Evolutionary conservation across 2,888 invertebrate genomes (phyloP).

Genomic region (Actias luna): DNA sequence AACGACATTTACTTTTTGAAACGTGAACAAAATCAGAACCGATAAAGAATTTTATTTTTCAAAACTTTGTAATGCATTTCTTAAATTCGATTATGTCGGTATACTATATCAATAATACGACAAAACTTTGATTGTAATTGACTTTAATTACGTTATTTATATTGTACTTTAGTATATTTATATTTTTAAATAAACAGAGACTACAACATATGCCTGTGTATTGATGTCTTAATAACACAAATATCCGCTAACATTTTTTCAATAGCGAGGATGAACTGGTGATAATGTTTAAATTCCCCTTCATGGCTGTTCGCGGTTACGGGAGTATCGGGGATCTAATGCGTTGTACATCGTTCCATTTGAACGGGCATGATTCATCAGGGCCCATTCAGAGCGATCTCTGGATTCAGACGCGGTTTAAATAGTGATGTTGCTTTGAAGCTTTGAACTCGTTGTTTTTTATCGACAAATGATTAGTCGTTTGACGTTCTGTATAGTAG

Average conservation of each 20-base stretch:
- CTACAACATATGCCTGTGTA: not conserved
- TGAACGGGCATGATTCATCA: slow-evolving; percentile 75
- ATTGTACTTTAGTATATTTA: not conserved
- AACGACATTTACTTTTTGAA: slow-evolving; percentile 18
- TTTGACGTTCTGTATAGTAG: not conserved
- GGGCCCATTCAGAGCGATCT: slow-evolving; percentile 70
- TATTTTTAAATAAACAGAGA: not conserved
- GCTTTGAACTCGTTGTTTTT: slow-evolving; percentile 2
- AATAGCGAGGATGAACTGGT: slow-evolving; percentile 16
- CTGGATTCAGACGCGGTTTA: slow-evolving; percentile 63
- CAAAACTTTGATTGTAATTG: not conserved
- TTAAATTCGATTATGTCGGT: not conserved
- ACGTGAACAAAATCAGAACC: not conserved
- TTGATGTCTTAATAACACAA: not conserved
- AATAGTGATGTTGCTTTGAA: slow-evolving; percentile 43
- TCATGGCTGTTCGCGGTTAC: slow-evolving; percentile 35
- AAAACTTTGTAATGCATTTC: not conserved
- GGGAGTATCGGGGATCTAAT: slow-evolving; percentile 44
- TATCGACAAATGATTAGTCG: slow-evolving; percentile 18
- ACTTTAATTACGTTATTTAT: not conserved
- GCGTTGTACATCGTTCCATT: slow-evolving; percentile 60
- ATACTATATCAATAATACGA: not conserved
- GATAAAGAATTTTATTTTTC: not conserved
- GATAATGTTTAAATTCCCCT: slow-evolving; percentile 41
- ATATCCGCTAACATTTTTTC: slow-evolving; percentile 3